Base-by-base conservation (phyloP, 2,888 invertebrate genomes). In the Acronicta leporina region DNA sequence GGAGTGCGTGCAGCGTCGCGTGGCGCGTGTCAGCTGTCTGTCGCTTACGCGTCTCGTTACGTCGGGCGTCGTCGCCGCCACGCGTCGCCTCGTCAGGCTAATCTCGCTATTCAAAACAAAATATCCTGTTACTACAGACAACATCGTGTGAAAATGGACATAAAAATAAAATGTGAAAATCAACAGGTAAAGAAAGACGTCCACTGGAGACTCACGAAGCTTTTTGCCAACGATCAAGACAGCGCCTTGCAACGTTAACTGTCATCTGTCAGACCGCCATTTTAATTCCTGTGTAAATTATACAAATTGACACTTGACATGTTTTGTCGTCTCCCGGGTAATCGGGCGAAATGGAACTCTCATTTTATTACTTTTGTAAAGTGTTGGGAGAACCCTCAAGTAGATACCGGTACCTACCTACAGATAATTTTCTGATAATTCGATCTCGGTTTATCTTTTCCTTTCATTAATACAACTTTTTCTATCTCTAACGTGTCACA, bases 261-360 rank as follows among this genome's bases (percentile, higher is more conserved):
- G 91, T 90, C 92, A 90, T 87, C 90, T 90, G 92, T 92, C 92
- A 90, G 79, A 75, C 85, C 81, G 84, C 86, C 87, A 87, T 91
- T 92, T 92, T 92, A 92, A 92, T 91, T 90, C 83, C 73, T 81
- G 77, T 84, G 87, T 87, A 91, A 92, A 92, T 92, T 92, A 89
- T 82, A 87, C 81, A 89, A 92, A 91, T 91, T 92, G 92, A 92
- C 92, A 91, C 80, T 91, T 93, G 92, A 91, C 89, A 90, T 92
- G 88, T 90, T 93, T 91, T 91, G 92, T 92, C 90, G 88, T 91
- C 92, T 92, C 89, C 78, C 75, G 91, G 84, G 92, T 89, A 92
- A 91, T 92, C 88, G 86, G 82, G 87, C 87, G 77, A 88, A 91
- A 89, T 89, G 86, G 86, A 85, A 83, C 79, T 85, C 82, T 77